Base-by-base conservation (phyloP, 1,140 invertebrate genomes). In the Amyelois transitella region DNA sequence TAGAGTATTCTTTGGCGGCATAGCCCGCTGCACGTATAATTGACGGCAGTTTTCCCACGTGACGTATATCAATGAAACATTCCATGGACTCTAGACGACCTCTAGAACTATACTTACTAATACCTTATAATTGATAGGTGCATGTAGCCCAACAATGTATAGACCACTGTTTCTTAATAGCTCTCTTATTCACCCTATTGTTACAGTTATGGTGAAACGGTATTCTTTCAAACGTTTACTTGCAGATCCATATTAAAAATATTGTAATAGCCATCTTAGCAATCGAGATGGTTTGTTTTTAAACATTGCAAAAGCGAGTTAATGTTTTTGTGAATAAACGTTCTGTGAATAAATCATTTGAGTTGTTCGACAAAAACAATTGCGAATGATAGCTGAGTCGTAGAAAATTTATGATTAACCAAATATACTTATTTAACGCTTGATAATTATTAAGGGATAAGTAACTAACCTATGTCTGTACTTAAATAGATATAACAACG, bases 61-160 rank as follows among this genome's bases (percentile, higher is more conserved):
- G 45, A 48, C 18, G 45, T 48, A 28, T 51, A 28, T 3, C 7
- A 5, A 14, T 38, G 7, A 38, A 14, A 14, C 17, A 38, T 38
- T 38, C 32, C 17, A 38, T 1, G 7, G 7, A 28, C 25, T 28
- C 7, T 6, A 28, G 25, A 8, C 32, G 32, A 38, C 32, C 32
- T 38, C 32, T 14, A 38, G 5, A 38, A 38, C 32, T 38, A 14
- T 38, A 38, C 6, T 38, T 48, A 32, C 45, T 54, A 53, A 64
- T 59, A 10, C 43, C 21, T 28, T 20, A 32, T 59, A 60, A 64
- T 60, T 56, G 54, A 64, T 56, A 60, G 57, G 47, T 64, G 53
- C 44, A 53, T 44, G 47, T 21, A 44, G 43, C 53, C 49, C 22
- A 38, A 53, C 55, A 62, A 51, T 50, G 38, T 38, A 20, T 38